Conservation (phyloP, 2,113 vertebrate genomes). For the Pygoscelis adeliae region DNA sequence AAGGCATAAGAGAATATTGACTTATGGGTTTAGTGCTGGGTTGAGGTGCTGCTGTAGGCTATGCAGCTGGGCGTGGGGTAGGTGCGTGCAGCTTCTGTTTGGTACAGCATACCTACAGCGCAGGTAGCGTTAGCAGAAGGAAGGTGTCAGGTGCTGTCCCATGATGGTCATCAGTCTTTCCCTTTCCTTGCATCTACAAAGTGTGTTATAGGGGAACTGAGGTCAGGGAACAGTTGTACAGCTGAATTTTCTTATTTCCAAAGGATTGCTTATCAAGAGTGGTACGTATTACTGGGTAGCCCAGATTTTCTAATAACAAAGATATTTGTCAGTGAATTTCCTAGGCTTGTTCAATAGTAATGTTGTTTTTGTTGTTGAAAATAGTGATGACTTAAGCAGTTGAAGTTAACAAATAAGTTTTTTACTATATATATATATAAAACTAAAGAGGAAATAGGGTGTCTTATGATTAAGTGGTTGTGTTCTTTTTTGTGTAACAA, state of each 20-base stretch:
- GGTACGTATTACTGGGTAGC: accelerated
- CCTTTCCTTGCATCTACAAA: not conserved
- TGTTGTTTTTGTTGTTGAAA: not conserved
- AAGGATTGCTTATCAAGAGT: not conserved
- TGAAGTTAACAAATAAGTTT: not conserved
- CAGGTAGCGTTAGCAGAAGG: not conserved
- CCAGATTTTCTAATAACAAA: not conserved
- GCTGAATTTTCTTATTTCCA: not conserved
- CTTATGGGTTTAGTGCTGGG: not conserved
- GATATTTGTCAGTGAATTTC: not conserved
- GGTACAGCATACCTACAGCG: not conserved
- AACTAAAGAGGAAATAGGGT: not conserved
- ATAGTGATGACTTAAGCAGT: not conserved
- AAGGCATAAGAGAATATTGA: not conserved
- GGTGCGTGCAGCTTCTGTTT: not conserved
- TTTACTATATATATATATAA: not conserved
- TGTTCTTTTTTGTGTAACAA: not conserved
- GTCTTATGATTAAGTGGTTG: not conserved
- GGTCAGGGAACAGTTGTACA: not conserved
- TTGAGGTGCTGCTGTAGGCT: not conserved
- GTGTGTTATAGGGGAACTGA: not conserved
- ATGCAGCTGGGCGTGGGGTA: not conserved
- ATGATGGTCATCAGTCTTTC: accelerated
- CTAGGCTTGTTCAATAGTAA: not conserved
- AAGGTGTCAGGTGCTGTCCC: not conserved